Evolutionary conservation across 2,113 vertebrate genomes (phyloP).

Genomic region (Nymphicus hollandicus): DNA sequence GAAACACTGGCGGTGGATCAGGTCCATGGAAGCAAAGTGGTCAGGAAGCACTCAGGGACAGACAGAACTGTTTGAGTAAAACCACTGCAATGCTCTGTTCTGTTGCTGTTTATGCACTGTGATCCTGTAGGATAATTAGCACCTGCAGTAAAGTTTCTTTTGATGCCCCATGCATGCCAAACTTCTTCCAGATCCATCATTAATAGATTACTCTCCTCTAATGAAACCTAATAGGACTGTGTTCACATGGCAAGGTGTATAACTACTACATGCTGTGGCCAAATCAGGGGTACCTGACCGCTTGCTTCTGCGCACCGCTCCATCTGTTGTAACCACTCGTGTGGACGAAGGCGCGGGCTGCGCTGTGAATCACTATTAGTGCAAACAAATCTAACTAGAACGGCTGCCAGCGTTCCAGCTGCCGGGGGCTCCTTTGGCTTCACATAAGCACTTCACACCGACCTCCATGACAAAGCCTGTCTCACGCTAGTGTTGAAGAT

Average conservation of each 20-base stretch:
- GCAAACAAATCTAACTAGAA: background rate
- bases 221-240: background rate
- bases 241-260: slow-evolving; percentile 53
- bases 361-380: background rate
- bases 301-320: slow-evolving; percentile 72
- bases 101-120: slow-evolving; percentile 78
- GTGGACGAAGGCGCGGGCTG: slow-evolving; percentile 50
- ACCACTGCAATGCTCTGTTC: slow-evolving; percentile 37
- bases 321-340: background rate
- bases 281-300: slow-evolving; percentile 72
- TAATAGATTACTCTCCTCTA: slow-evolving; percentile 19
- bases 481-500: background rate
- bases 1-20: slow-evolving; percentile 93
- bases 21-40: slow-evolving; percentile 85
- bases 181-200: slow-evolving; percentile 61
- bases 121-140: slow-evolving; percentile 61
- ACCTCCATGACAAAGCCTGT: background rate
- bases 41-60: slow-evolving; percentile 87
- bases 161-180: slow-evolving; percentile 85
- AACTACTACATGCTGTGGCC: slow-evolving; percentile 70
- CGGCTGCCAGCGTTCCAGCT: background rate
- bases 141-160: slow-evolving; percentile 53
- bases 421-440: background rate
- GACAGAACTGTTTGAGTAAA: slow-evolving; percentile 91
- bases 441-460: background rate